A percentile compares a stretch with the other conserved stretches of the same genome.
Evolutionary conservation across 2,888 invertebrate species (phyloP).

Genomic region (Perizoma affinitatum): DNA sequence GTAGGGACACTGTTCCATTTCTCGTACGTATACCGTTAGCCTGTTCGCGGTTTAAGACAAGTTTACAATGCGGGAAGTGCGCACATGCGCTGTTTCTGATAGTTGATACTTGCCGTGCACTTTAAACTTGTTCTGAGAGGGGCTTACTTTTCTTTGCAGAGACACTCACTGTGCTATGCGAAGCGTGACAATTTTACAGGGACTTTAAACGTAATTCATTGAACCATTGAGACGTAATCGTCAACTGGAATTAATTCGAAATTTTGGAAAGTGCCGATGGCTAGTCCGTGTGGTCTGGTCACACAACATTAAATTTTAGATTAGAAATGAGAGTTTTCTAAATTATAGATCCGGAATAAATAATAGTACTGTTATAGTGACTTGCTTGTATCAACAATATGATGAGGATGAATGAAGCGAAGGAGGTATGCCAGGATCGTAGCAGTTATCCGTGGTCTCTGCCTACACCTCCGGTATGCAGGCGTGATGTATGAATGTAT

Average conservation of each 20-base stretch:
- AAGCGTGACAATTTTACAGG: slow-evolving; percentile 4
- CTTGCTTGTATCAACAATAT: too few relatives aligned
- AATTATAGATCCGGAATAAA: background rate
- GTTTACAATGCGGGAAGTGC: slow-evolving; percentile 21
- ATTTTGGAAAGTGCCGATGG: slow-evolving; percentile 66
- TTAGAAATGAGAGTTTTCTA: slow-evolving; percentile 53
- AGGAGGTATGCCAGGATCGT: too few relatives aligned
- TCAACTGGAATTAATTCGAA: slow-evolving; percentile 21
- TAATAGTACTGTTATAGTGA: too few relatives aligned
- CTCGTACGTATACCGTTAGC: slow-evolving; percentile 40
- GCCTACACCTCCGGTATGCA: too few relatives aligned
- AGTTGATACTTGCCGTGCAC: background rate
- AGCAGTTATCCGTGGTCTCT: too few relatives aligned
- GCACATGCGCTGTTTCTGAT: slow-evolving; percentile 10
- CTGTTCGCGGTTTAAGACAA: slow-evolving; percentile 42
- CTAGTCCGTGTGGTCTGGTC: slow-evolving; percentile 55
- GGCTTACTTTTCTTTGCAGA: background rate
- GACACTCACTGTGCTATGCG: background rate
- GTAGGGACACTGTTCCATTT: slow-evolving; percentile 29
- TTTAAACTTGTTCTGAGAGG: too few relatives aligned
- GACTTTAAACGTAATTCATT: slow-evolving; percentile 12
- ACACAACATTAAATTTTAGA: slow-evolving; percentile 61
- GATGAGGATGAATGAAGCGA: too few relatives aligned
- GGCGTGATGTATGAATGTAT: too few relatives aligned
- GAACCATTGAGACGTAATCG: slow-evolving; percentile 6